A percentile compares a stretch with the other conserved stretches of the same genome.
phyloP scores from a whole-genome alignment of 2,113 vertebrate genomes.

The Nothocercus nigrocapillus region DNA sequence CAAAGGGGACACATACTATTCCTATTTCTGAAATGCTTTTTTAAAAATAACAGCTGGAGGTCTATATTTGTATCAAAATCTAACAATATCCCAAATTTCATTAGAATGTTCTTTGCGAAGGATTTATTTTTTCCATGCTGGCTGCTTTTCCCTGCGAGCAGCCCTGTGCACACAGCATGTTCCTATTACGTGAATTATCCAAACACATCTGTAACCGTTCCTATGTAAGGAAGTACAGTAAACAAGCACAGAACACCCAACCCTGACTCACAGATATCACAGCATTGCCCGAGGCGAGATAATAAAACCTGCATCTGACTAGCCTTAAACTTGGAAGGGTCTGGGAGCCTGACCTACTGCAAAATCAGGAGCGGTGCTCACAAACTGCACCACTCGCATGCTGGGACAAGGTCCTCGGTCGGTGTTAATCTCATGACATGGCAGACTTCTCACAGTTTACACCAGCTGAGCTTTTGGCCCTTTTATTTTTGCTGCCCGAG shows the following conservation, averaged over 20 bases:
- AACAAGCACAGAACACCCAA: neutral
- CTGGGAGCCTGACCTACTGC: neutral
- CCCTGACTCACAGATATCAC: neutral
- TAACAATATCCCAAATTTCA: neutral
- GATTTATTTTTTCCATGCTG: neutral
- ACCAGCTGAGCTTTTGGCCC: neutral
- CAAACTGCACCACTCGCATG: neutral
- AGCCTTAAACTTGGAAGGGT: neutral
- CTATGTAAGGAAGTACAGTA: neutral
- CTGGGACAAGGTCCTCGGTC: neutral
- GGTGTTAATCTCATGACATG: neutral
- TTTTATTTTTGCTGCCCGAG: neutral
- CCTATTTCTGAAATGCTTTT: neutral
- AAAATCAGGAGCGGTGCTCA: neutral
- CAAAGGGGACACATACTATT: neutral
- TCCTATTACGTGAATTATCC: neutral
- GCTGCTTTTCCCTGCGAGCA: neutral
- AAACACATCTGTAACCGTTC: neutral
- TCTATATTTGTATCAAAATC: conserved; percentile 1
- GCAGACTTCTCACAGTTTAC: neutral
- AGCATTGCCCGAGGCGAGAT: neutral
- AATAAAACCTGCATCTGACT: neutral
- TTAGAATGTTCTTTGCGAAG: neutral
- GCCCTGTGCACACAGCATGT: neutral
- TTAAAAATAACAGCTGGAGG: conserved; percentile 10